phyloP scores from a whole-genome alignment of 2,113 vertebrate species.

The Neomonachus schauinslandi region DNA sequence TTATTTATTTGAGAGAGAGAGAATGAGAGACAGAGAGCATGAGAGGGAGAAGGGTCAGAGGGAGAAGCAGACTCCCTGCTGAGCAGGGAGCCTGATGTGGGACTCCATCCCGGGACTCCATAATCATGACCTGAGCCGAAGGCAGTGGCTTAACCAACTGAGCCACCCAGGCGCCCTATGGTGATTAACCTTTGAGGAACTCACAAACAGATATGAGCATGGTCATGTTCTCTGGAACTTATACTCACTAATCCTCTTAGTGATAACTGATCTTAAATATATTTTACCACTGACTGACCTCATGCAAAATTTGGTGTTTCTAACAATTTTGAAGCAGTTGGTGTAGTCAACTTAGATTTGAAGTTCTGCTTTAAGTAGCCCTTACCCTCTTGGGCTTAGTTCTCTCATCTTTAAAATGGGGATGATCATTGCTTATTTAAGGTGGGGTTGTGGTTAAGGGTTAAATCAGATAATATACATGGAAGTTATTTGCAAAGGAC shows the following conservation, averaged over 20 bases:
- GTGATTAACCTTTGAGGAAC: background rate
- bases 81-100: too few species aligned
- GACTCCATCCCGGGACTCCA: too few species aligned
- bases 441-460: background rate
- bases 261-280: background rate
- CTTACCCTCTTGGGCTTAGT: background rate
- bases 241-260: background rate
- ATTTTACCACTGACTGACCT: background rate
- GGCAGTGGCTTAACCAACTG: too few species aligned
- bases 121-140: too few species aligned
- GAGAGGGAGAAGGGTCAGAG: too few species aligned
- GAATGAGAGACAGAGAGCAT: too few species aligned
- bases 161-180: too few species aligned
- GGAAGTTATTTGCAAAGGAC: conserved; percentile 1
- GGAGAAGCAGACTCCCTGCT: too few species aligned
- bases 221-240: background rate
- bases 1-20: too few species aligned
- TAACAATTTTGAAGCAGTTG: background rate
- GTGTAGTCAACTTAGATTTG: background rate
- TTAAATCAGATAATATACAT: background rate
- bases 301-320: background rate
- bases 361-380: background rate
- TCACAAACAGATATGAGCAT: background rate
- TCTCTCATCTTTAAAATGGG: conserved; percentile 14
- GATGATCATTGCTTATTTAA: background rate